A percentile compares a stretch with the other conserved stretches of the same genome.
Evolutionary conservation across 2,797 vertebrate species (phyloP).

Genomic region (Gadopsis bispinosus): DNA sequence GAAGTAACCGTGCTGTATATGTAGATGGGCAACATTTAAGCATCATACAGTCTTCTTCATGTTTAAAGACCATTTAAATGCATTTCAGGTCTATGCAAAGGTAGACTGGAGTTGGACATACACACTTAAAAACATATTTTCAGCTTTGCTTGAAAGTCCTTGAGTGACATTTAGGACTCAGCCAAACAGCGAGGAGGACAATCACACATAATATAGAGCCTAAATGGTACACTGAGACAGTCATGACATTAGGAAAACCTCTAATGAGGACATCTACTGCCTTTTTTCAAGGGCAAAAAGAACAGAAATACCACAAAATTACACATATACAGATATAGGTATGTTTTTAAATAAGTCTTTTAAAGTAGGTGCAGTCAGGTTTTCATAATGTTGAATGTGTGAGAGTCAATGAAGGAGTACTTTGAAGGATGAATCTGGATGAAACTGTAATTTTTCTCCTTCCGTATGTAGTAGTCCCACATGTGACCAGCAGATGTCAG

Average conservation of each 20-base stretch:
- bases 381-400: not conserved
- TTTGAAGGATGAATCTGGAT: not conserved
- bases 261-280: not conserved
- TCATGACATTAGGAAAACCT: not conserved
- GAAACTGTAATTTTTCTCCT: not conserved
- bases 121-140: not conserved
- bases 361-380: not conserved
- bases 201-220: not conserved
- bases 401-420: not conserved
- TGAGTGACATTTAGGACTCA: not conserved
- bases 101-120: not conserved
- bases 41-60: not conserved
- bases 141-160: not conserved
- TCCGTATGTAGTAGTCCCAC: not conserved
- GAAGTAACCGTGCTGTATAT: not conserved
- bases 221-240: not conserved
- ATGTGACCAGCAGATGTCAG: constrained; percentile 63
- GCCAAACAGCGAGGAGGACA: not conserved
- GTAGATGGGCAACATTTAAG: not conserved
- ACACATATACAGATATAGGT: not conserved
- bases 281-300: not conserved
- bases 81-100: not conserved
- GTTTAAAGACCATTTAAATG: not conserved
- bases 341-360: not conserved
- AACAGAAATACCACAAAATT: not conserved